phyloP scores from a whole-genome alignment of 2,888 invertebrate genomes.

The Entomobrya proxima region DNA sequence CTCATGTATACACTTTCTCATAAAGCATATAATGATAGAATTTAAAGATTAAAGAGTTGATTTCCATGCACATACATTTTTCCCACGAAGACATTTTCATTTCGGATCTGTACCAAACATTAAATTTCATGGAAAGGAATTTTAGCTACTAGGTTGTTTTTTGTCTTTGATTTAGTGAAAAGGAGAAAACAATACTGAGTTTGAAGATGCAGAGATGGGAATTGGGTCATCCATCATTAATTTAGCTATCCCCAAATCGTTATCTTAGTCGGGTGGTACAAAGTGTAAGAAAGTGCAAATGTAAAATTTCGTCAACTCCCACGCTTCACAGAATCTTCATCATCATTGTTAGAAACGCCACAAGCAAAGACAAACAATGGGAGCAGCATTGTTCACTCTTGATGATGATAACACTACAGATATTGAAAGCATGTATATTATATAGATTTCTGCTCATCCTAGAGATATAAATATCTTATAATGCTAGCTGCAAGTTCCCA shows the following conservation, averaged over 20 bases:
- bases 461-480: neutral
- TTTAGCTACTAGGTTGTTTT: neutral
- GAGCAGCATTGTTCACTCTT: no score
- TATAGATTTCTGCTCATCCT: no score
- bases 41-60: no score
- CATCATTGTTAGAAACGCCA: neutral
- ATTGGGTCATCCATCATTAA: slow-evolving; percentile 29
- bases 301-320: slow-evolving; percentile 49
- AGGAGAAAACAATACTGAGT: neutral
- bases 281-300: slow-evolving; percentile 44
- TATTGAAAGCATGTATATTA: no score
- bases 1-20: no score
- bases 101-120: neutral
- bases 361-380: neutral
- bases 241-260: neutral
- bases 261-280: neutral
- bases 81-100: no score
- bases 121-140: no score
- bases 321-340: neutral
- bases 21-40: no score
- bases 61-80: no score
- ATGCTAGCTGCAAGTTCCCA: neutral
- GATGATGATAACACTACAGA: no score
- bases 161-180: neutral
- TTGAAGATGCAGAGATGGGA: slow-evolving; percentile 1